Evolutionary conservation across 2,797 vertebrate species (phyloP).

Genomic region (Urophycis tenuis): DNA sequence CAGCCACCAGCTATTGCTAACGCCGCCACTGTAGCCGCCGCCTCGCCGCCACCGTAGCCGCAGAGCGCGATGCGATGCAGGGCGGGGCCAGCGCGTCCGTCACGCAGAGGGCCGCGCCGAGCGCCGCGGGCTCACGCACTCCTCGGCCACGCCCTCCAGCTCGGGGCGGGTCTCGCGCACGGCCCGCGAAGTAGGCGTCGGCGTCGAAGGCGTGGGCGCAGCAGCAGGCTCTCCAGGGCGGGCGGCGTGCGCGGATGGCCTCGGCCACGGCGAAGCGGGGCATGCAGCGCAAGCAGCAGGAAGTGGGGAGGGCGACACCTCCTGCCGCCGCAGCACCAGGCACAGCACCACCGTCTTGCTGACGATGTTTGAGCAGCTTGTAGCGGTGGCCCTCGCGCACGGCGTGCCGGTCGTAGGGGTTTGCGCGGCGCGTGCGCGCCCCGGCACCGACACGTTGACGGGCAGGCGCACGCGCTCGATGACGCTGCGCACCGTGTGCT

Average conservation of each 20-base stretch:
- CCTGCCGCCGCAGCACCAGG: conserved; percentile 83
- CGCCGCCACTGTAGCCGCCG: conserved; percentile 46
- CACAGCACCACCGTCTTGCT: conserved; percentile 98
- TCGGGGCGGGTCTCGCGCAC: conserved; percentile 88
- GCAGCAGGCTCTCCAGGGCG: conserved; percentile 78
- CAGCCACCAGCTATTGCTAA: conserved; percentile 29
- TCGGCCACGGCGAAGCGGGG: conserved; percentile 89
- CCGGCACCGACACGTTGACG: conserved; percentile 89
- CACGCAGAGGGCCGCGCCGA: conserved; percentile 74
- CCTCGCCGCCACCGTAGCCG: conserved; percentile 67
- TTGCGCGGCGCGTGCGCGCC: conserved; percentile 86
- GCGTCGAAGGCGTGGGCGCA: conserved; percentile 86
- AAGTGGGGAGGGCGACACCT: conserved; percentile 87
- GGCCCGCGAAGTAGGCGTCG: conserved; percentile 89
- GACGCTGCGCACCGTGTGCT: conserved; percentile 94
- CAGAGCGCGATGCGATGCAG: conserved; percentile 78
- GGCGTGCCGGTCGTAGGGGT: conserved; percentile 88
- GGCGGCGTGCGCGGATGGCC: conserved; percentile 82
- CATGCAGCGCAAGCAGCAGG: conserved; percentile 89
- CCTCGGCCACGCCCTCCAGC: conserved; percentile 76
- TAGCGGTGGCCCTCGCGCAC: conserved; percentile 96
- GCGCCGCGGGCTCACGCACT: conserved; percentile 81
- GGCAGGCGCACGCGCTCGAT: conserved; percentile 93
- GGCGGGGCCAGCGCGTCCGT: conserved; percentile 70
- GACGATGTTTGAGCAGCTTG: conserved; percentile 95